Evolutionary conservation across 23 tunicate species (phyloP), one percentile per base, ranked within the genome.

Genomic region (Styela clava): DNA sequence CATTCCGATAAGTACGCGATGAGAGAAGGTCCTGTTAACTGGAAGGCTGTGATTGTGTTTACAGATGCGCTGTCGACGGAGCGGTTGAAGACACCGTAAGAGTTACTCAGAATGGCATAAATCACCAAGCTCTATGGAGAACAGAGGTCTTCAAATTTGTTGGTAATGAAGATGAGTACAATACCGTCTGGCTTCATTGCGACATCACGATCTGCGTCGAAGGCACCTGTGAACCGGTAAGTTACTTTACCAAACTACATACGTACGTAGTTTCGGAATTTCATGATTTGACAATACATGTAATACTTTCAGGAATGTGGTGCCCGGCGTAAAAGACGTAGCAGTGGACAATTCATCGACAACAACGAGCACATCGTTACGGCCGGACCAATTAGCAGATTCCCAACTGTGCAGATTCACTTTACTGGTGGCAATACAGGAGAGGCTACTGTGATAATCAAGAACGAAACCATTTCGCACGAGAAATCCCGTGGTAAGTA

Each of bases 111-210:
- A 93, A 93, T 77, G 98, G 98, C 16, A 64, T 84, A 3, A 62
- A 83, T 9, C 98, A 93, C 70, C 98, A 88, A 71, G 92, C 86
- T 21, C n/a, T 88, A 86, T 93, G 92, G 93, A 84, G 81, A 31
- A 73, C 78, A 22, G 87, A 91, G 31, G 98, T 93, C 52, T 93
- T 93, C 84, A 84, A 85, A 77, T 93, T 93, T 52, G 94, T 93
- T 2, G 98, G 98, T 2, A 85, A 85, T 12, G 88, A 69, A 23
- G 88, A 79, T 25, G 51, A 61, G 9, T 88, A 44, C 73, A 78
- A 87, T 63, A 85, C 79, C 70, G 98, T 93, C 12, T 93, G 98
- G 98, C 86, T 93, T 26, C 98, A 93, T 78, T 93, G 98, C 82
- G 88, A 88, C 82, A 79, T 93, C 36, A 91, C 91, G 35, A 73